Base-by-base conservation (phyloP, 2,888 invertebrate species). In the Troides oblongomaculatus region DNA sequence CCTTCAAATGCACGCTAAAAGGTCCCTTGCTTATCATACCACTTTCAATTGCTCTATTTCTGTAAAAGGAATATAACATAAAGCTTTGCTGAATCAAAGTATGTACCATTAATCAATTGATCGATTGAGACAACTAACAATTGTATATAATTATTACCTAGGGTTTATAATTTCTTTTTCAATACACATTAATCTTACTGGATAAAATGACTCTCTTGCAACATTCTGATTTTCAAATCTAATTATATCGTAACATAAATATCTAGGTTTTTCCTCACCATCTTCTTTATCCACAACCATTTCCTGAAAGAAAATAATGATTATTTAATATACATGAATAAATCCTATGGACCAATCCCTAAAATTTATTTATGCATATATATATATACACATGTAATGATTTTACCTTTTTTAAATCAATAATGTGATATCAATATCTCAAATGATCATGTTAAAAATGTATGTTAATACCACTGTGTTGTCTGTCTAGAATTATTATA, bases 241-340 rank as follows among this genome's bases (percentile, higher is more conserved):
- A 53, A 99, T 94, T 68, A 99, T 96, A 82, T 99, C 99, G 82
- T 99, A 99, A 60, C 97, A 97, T 72, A 99, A 94, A 87, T 97
- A 99, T 61, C 99, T 94, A 0, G 99, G 98, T 77, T 96, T 95
- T 71, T 95, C 94, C 77, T 94, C 89, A 0, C 95, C 96, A 14
- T 95, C 87, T 18, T 95, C 96, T 88, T 95, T 96, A 83, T 99
- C 99, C 74, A 98, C 95, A 17, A 99, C 98, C 98, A 99, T 97
- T 94, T 99, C 99, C 98, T 98, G 83, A 12, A 58, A 68, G 17
- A 36, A 17, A 6, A 10, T 39, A 10, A 39, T 1, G 10, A 10
- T 39, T 39, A 39, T 39, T 39, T 39, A 39, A 39, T 39, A 8
- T 39, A 8, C 39, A 10, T 39, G 39, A 39, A 39, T 39, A 39